Conservation (phyloP, 2,113 vertebrate species). For the Girardinichthys multiradiatus region DNA sequence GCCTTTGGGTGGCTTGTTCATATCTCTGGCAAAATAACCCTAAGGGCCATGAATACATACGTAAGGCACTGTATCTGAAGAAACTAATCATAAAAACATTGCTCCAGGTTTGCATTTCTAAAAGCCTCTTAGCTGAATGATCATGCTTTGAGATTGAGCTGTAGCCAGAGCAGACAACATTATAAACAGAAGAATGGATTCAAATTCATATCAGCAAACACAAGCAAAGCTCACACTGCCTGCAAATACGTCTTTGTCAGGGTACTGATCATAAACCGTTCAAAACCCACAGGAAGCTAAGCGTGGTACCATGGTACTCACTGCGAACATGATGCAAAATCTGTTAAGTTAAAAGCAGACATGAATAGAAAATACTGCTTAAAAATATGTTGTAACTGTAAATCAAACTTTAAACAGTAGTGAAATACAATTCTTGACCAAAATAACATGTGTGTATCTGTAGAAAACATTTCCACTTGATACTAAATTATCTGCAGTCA, state of each 20-base stretch:
- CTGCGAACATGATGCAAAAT: neutral
- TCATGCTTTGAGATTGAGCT: no score
- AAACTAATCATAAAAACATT: no score
- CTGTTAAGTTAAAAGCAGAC: neutral
- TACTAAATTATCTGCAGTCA: neutral
- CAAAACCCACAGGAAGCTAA: neutral
- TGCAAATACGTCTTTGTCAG: no score
- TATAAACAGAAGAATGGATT: neutral
- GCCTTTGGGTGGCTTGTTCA: no score
- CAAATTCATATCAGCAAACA: neutral
- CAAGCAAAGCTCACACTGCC: no score
- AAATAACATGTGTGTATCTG: neutral
- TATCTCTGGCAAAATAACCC: no score
- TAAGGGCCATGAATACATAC: no score
- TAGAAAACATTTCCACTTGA: neutral
- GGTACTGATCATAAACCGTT: neutral
- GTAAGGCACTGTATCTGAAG: no score
- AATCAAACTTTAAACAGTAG: neutral
- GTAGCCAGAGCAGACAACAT: no score
- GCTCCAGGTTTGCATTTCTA: no score
- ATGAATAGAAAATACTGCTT: neutral
- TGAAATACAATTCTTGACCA: neutral
- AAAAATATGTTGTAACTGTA: neutral
- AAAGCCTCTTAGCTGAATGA: no score
- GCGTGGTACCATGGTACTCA: neutral